Conservation (phyloP, 1,140 invertebrate species). For the Helicoverpa zea region DNA sequence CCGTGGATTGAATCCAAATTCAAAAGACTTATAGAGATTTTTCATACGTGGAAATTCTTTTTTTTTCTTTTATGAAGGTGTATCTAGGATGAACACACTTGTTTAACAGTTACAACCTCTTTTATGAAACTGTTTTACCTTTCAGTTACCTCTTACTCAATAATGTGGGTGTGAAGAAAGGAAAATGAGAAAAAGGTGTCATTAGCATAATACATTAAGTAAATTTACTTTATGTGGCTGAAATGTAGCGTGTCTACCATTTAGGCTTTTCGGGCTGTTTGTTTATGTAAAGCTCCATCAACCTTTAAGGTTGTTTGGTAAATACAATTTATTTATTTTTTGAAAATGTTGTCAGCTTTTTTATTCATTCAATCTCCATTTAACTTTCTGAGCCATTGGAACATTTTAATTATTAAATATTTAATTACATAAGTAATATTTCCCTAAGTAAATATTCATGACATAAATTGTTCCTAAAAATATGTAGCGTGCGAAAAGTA, state of each 20-base stretch:
- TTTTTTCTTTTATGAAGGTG: neutral
- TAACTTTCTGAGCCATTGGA: too few species aligned
- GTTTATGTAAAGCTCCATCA: conserved; percentile 13
- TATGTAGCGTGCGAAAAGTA: too few species aligned
- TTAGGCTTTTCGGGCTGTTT: neutral
- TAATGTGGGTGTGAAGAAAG: neutral
- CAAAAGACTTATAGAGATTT: neutral
- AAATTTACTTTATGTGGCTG: conserved; percentile 25
- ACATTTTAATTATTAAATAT: too few species aligned
- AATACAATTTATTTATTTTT: neutral
- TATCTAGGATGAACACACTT: neutral
- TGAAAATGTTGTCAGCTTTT: neutral
- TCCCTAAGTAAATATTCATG: too few species aligned
- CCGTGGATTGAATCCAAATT: neutral
- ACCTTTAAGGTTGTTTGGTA: neutral
- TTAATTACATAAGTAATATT: too few species aligned
- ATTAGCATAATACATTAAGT: conserved; percentile 22
- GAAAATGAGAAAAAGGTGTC: conserved; percentile 19
- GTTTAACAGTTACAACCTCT: neutral
- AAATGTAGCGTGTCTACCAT: conserved; percentile 25
- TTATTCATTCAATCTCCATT: neutral
- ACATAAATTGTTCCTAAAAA: too few species aligned
- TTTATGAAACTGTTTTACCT: neutral
- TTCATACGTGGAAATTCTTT: neutral
- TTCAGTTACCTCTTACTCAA: neutral